Percentiles rank a stretch among this genome's conserved stretches.
These are phyloP conservation scores for Thalassoma bifasciatum DNA, from an alignment of 2,113 vertebrate genomes.

Conservation along the genomic window DNA sequence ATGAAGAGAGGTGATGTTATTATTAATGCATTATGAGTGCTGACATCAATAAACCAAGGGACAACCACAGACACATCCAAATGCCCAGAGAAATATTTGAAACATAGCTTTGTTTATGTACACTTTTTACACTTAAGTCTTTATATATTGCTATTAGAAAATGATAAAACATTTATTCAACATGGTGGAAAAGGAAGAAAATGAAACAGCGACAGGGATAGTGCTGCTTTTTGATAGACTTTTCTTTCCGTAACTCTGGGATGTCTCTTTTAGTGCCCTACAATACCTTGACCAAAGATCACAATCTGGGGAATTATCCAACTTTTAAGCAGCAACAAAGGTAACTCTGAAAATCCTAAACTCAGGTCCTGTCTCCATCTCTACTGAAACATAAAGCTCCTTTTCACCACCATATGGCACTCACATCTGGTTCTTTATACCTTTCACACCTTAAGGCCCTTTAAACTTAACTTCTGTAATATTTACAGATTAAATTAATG, in stretches of 20 bases:
- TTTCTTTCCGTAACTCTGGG: slow-evolving; percentile 44
- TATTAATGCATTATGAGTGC: slow-evolving; percentile 68
- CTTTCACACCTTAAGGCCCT: slow-evolving; percentile 46
- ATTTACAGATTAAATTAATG: slow-evolving; percentile 22
- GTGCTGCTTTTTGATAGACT: slow-evolving; percentile 45
- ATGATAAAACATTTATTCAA: slow-evolving; percentile 79
- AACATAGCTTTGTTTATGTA: slow-evolving; percentile 80
- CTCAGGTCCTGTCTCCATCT: slow-evolving; percentile 29
- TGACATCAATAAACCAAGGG: slow-evolving; percentile 75
- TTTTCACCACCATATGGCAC: slow-evolving; percentile 63
- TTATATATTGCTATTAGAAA: slow-evolving; percentile 85
- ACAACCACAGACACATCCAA: slow-evolving; percentile 79
- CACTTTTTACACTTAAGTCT: slow-evolving; percentile 81
- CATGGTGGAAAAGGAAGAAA: slow-evolving; percentile 76
- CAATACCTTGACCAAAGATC: slow-evolving; percentile 28
- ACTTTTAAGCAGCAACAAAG: slow-evolving; percentile 66
- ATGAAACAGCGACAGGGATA: slow-evolving; percentile 58
- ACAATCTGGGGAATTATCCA: slow-evolving; percentile 36
- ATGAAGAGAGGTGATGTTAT: slow-evolving; percentile 41
- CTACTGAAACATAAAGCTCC: slow-evolving; percentile 49
- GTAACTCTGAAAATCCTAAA: slow-evolving; percentile 58
- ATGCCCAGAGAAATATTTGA: slow-evolving; percentile 78
- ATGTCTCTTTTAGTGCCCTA: slow-evolving; percentile 16
- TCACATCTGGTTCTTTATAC: slow-evolving; percentile 31
- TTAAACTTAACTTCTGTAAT: slow-evolving; percentile 22